Base-by-base conservation (phyloP, 2,888 invertebrate species). In the Ctena decussata region DNA sequence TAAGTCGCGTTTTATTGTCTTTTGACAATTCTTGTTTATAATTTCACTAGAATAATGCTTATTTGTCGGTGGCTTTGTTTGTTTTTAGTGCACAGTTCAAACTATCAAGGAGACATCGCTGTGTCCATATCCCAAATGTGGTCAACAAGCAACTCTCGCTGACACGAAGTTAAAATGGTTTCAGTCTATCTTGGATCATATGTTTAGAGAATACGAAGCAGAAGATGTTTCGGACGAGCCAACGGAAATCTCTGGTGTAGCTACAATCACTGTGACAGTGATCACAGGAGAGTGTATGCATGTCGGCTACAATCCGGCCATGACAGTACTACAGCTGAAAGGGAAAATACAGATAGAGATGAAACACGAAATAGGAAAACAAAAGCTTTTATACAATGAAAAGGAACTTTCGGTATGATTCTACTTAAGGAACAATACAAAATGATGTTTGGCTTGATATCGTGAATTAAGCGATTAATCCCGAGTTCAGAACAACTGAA, bases 371-470 rank as follows among this genome's bases (percentile, higher is more conserved):
- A 71, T 77, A 3, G 78, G 77, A 15, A 91, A 91, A 60, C 92
- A 92, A 77, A 91, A 90, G 46, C 77, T 92, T 5, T 77, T 91
- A 21, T 90, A 87, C 73, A 87, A 90, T 39, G 89, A 86, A 11
- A 85, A 70, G n/a, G 92, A 91, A 80, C 35, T 92, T 21, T 73
- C 78, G 76, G 92, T 91, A 87, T 78, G 82, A n/a, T n/a, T n/a
- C n/a, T n/a, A n/a, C n/a, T n/a, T n/a, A n/a, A n/a, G n/a, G n/a
- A n/a, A n/a, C n/a, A n/a, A n/a, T n/a, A n/a, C n/a, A n/a, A n/a
- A n/a, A n/a, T n/a, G n/a, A n/a, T n/a, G n/a, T n/a, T n/a, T n/a
- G n/a, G n/a, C n/a, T n/a, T n/a, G n/a, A n/a, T n/a, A n/a, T n/a
- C n/a, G n/a, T n/a, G n/a, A n/a, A n/a, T n/a, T n/a, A n/a, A n/a